These are phyloP conservation scores for Neogale vison DNA, from an alignment of 2,113 vertebrate species.

Conservation along the genomic window DNA sequence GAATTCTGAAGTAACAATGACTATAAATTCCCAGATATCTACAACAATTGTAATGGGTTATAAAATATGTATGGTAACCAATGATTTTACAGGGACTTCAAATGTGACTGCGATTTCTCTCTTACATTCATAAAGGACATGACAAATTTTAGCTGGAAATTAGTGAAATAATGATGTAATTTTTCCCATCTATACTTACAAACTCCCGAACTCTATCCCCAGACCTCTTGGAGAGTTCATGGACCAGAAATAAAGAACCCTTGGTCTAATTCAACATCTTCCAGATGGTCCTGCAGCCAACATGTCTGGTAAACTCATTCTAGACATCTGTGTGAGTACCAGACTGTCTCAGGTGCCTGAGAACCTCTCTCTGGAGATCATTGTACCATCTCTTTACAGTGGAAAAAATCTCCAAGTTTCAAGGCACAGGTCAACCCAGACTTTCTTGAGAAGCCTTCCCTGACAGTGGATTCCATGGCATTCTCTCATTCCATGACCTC, in stretches of 20 bases:
- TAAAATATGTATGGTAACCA: not conserved
- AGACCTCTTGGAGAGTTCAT: not conserved
- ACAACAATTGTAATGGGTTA: not conserved
- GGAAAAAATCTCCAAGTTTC: not conserved
- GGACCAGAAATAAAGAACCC: not conserved
- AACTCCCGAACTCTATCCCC: not conserved
- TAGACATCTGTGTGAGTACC: fast-evolving
- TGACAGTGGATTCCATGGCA: fast-evolving
- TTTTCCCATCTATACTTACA: not conserved
- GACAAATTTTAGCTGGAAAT: not conserved
- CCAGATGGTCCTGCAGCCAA: not conserved
- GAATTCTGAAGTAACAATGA: not conserved
- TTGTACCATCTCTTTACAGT: not conserved
- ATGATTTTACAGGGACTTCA: not conserved
- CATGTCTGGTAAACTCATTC: not conserved
- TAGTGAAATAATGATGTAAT: not conserved
- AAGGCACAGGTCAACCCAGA: not conserved
- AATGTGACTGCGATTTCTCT: not conserved
- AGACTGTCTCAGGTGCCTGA: fast-evolving
- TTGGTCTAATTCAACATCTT: not conserved
- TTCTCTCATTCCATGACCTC: not conserved
- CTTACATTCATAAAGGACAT: not conserved
- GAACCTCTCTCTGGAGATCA: fast-evolving
- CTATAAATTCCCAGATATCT: not conserved
- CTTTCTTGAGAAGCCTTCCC: not conserved